Evolutionary conservation across 1,140 invertebrate species (phyloP).

Genomic region (Lineus longissimus): DNA sequence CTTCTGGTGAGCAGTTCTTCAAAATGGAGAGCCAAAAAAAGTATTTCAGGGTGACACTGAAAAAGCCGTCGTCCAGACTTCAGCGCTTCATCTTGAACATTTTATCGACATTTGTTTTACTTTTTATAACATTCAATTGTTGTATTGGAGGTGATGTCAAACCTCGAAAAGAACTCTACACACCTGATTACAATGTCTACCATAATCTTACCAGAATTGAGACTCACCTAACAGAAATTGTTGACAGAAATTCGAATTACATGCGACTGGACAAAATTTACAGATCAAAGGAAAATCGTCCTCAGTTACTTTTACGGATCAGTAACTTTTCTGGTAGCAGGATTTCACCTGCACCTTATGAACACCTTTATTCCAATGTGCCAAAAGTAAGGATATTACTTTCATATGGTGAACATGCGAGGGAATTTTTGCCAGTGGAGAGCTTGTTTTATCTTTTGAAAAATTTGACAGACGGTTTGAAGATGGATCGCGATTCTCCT

Average conservation of each 20-base stretch:
- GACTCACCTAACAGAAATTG: conserved; percentile 22
- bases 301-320: conserved; percentile 36
- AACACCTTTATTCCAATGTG: conserved; percentile 8
- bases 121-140: no score
- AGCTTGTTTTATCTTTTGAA: conserved; percentile 37
- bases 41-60: no score
- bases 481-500: conserved; percentile 1
- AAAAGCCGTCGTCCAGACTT: no score
- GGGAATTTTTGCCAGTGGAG: conserved; percentile 48
- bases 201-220: conserved; percentile 35
- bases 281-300: conserved; percentile 26
- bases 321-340: conserved; percentile 29
- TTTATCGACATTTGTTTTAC: no score
- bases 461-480: conserved; percentile 32
- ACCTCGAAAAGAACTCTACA: conserved; percentile 37
- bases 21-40: no score
- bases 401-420: conserved; percentile 49
- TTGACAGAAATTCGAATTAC: conserved; percentile 26
- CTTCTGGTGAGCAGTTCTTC: no score
- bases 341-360: conserved; percentile 1
- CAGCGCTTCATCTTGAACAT: no score
- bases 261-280: conserved; percentile 26
- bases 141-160: conserved; percentile 28
- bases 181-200: conserved; percentile 42
- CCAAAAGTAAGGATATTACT: conserved; percentile 36